phyloP scores from a whole-genome alignment of 2,888 invertebrate species.

The Synergus umbraculus region DNA sequence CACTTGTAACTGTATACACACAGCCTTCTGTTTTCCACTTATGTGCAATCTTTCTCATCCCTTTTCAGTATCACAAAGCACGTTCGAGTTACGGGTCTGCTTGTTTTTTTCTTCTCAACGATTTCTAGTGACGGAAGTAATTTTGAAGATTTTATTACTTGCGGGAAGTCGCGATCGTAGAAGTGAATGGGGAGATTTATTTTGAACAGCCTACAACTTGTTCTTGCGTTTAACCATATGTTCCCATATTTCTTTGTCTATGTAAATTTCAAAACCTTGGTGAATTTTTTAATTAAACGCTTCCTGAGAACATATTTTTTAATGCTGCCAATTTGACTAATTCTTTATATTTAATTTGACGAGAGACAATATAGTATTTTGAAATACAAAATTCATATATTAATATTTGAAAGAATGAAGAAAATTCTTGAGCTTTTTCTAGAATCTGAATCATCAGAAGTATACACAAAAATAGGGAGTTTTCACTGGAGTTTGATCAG shows the following conservation, averaged over 20 bases:
- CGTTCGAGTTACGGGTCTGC: slow-evolving; percentile 24
- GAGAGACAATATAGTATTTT: too few relatives aligned
- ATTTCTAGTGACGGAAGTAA: slow-evolving; percentile 40
- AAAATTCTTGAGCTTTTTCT: background rate
- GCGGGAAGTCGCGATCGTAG: slow-evolving; percentile 29
- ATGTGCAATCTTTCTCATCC: slow-evolving; percentile 21
- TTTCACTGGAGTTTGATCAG: background rate
- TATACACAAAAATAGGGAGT: background rate
- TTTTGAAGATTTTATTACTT: slow-evolving; percentile 41
- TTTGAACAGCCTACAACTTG: slow-evolving; percentile 27
- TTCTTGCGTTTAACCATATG: background rate
- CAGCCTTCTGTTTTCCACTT: slow-evolving; percentile 24
- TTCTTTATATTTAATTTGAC: too few relatives aligned
- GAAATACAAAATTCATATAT: too few relatives aligned
- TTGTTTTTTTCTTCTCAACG: slow-evolving; percentile 1
- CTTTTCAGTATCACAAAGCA: slow-evolving; percentile 34
- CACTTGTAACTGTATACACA: background rate
- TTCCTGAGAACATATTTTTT: too few relatives aligned
- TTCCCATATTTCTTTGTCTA: background rate
- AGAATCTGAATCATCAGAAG: background rate
- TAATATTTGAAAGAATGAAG: too few relatives aligned
- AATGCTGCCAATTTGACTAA: too few relatives aligned
- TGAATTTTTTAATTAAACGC: too few relatives aligned
- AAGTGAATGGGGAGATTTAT: slow-evolving; percentile 26
- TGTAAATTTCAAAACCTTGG: background rate